A percentile compares a stretch with the other conserved stretches of the same genome.
phyloP scores from a whole-genome alignment of 2,113 vertebrate species.

The Pterocles orientalis region DNA sequence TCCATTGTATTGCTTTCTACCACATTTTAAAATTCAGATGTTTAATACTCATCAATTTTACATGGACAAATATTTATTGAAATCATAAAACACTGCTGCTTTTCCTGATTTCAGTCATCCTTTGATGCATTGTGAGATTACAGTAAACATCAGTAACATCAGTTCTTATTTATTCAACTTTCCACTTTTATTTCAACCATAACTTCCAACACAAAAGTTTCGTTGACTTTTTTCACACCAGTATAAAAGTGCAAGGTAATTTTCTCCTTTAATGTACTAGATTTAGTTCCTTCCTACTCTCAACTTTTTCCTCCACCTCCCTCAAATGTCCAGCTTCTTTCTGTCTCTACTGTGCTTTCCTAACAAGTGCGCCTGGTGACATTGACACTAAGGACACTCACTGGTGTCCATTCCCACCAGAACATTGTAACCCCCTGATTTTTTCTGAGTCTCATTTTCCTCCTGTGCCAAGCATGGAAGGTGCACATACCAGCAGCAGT shows the following conservation, averaged over 20 bases:
- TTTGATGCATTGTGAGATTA: neutral
- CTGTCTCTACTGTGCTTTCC: neutral
- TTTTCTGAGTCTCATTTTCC: neutral
- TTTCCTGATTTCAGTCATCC: neutral
- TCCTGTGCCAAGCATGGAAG: neutral
- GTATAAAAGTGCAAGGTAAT: neutral
- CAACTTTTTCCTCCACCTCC: neutral
- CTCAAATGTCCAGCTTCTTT: neutral
- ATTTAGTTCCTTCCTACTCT: neutral
- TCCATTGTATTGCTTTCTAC: neutral
- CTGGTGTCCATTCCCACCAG: neutral
- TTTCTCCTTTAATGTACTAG: neutral
- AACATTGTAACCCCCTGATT: neutral
- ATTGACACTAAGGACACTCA: neutral
- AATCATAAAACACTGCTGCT: neutral
- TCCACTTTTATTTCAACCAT: neutral
- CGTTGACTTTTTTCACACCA: neutral
- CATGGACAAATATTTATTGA: neutral
- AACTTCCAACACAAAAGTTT: neutral
- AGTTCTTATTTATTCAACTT: neutral
- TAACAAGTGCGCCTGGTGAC: neutral
- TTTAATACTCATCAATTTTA: slow-evolving; percentile 31
- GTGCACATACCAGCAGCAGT: neutral
- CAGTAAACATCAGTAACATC: neutral
- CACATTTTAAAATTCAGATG: neutral